Evolutionary conservation across 2,113 vertebrate species (phyloP), one percentile per base, ranked within the genome.

Genomic region (Phrynosoma platyrhinos): DNA sequence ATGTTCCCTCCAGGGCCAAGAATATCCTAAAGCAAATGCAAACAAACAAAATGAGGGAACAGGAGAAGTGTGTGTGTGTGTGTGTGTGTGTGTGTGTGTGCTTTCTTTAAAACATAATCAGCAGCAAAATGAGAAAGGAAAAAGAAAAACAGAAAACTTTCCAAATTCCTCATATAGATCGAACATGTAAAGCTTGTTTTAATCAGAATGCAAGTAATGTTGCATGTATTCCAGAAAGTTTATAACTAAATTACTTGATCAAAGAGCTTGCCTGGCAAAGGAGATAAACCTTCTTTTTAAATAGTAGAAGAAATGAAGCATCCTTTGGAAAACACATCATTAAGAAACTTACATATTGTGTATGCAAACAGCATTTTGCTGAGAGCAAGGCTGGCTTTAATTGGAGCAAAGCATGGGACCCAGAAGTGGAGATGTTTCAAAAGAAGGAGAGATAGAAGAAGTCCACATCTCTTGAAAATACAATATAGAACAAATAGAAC

Each of bases 221-320:
- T 23, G 36, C n/a, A 66, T 25, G 55, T 64, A 40, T 27, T 66
- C 36, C 18, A 47, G 27, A 78, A 86, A 86, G 84, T 86, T 78
- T 86, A 77, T 64, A 80, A 68, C 74, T 52, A 78, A 86, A 78
- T 78, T 78, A 52, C 25, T 85, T 66, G 74, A 66, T 85, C 36
- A 77, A 86, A 77, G 40, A 78, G 40, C 75, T 78, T 78, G n/a
- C 52, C 74, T 85, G 58, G 58, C 40, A 78, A 78, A 78, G 20
- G 9, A 86, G 62, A 86, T 66, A 86, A 84, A 78, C 74, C 83
- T 36, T 68, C 47, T 23, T n/a, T 78, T 78, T 78, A 86, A 86
- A 86, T 47, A 86, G 58, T 62, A 42, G 36, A 66, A 74, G 84
- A 66, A 84, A 85, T 47, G 25, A 78, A 47, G 74, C 75, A 66